Conservation (phyloP, 2,888 invertebrate genomes). For the Dyspetes luteomarginatus region DNA sequence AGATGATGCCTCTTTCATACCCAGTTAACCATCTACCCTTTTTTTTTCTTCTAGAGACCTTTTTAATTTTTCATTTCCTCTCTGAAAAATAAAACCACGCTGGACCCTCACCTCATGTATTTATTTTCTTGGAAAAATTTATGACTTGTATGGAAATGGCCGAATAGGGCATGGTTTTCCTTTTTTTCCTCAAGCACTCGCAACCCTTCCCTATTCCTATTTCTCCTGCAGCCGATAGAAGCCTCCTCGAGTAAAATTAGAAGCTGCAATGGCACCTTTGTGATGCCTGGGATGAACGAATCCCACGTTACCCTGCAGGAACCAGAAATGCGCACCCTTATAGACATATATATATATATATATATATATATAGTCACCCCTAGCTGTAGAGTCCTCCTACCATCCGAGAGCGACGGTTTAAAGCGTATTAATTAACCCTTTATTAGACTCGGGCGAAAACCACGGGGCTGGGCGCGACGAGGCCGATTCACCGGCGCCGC, state of each 20-base stretch:
- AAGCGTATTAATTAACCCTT: slow-evolving; percentile 83
- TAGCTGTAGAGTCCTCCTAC: slow-evolving; percentile 67
- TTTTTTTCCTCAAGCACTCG: slow-evolving; percentile 30
- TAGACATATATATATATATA: not conserved
- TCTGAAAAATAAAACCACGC: slow-evolving; percentile 17
- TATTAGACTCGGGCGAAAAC: slow-evolving; percentile 81
- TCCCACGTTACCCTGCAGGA: slow-evolving; percentile 27
- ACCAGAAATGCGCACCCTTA: not conserved
- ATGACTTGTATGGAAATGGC: slow-evolving; percentile 40
- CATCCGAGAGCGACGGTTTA: slow-evolving; percentile 76
- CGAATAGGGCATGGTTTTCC: not conserved
- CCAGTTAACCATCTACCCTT: slow-evolving; percentile 10
- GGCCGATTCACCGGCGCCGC: slow-evolving; percentile 75
- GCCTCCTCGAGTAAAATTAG: slow-evolving; percentile 47
- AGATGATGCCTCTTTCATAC: slow-evolving; percentile 32
- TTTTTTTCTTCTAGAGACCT: slow-evolving; percentile 14
- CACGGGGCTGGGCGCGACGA: slow-evolving; percentile 78
- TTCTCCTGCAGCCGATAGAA: slow-evolving; percentile 8
- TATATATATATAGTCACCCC: slow-evolving; percentile 16
- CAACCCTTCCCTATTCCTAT: slow-evolving; percentile 26
- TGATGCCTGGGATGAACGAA: slow-evolving; percentile 37
- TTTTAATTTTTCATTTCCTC: slow-evolving; percentile 43
- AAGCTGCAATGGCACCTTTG: slow-evolving; percentile 60
- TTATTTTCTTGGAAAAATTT: slow-evolving; percentile 54
- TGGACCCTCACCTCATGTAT: slow-evolving; percentile 26